Percentiles rank a stretch among this genome's conserved stretches.
phyloP scores from a whole-genome alignment of 1,140 invertebrate genomes.

The Asobara japonica region DNA sequence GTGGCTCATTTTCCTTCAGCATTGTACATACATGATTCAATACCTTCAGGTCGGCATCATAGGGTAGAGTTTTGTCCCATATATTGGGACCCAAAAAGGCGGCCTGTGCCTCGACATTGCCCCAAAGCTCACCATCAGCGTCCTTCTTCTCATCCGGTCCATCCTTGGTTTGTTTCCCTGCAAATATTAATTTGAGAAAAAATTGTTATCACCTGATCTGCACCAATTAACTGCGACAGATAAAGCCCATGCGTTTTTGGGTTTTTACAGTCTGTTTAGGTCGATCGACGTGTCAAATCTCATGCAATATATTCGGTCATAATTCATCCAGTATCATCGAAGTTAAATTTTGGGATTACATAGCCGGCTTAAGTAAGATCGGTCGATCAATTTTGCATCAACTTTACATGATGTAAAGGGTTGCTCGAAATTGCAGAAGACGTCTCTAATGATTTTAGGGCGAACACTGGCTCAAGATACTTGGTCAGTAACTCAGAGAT shows the following conservation, averaged over 20 bases:
- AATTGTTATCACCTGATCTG: background rate
- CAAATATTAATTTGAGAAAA: constrained; percentile 34
- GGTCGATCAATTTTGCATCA: background rate
- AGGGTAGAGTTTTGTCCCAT: constrained; percentile 92
- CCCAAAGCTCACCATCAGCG: constrained; percentile 85
- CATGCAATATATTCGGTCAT: background rate
- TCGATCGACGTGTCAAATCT: no score
- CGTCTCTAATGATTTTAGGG: no score
- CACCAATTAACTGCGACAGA: no score
- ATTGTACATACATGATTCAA: constrained; percentile 70
- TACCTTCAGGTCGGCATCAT: constrained; percentile 95
- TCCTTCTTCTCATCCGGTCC: constrained; percentile 81
- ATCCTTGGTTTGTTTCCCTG: constrained; percentile 66
- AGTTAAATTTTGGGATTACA: no score
- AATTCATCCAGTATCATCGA: background rate
- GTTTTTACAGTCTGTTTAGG: no score
- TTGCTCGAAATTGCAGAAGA: no score
- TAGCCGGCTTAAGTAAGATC: no score
- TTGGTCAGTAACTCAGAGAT: no score
- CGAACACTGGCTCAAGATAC: no score
- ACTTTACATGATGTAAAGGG: background rate
- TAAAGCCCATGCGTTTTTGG: no score
- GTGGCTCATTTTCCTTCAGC: constrained; percentile 62
- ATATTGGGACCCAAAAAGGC: constrained; percentile 94
- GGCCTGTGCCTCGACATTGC: constrained; percentile 85